phyloP scores from a whole-genome alignment of 1,140 invertebrate species.

The Paralvinella palmiformis region DNA sequence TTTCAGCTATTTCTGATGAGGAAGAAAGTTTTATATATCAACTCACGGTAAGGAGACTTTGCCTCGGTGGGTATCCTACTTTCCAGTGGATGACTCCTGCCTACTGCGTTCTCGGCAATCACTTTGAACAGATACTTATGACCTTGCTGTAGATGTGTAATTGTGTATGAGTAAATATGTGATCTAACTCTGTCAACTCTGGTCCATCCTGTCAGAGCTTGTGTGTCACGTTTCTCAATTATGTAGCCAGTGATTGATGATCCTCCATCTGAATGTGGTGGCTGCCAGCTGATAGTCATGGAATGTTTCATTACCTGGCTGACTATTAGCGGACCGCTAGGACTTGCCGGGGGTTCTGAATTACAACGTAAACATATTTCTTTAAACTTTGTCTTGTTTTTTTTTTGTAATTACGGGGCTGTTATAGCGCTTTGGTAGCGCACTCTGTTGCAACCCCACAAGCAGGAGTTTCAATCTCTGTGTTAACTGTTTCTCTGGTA shows the following conservation, averaged over 20 bases:
- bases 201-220: constrained; percentile 74
- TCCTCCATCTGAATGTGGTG: constrained; percentile 58
- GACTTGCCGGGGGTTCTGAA: constrained; percentile 78
- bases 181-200: constrained; percentile 70
- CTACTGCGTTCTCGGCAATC: constrained; percentile 94
- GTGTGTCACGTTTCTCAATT: constrained; percentile 62
- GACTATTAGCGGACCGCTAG: constrained; percentile 87
- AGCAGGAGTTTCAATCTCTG: no score
- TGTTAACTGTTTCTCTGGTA: no score
- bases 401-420: no score
- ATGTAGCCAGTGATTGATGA: constrained; percentile 42
- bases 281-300: constrained; percentile 75
- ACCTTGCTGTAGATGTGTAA: constrained; percentile 85
- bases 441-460: no score
- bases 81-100: constrained; percentile 83
- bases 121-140: constrained; percentile 96
- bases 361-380: no score
- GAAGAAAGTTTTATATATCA: neutral
- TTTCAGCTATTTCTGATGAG: neutral
- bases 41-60: constrained; percentile 61
- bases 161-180: constrained; percentile 43
- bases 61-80: constrained; percentile 72
- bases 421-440: no score
- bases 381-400: no score
- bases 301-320: constrained; percentile 89